Base-by-base conservation (phyloP, 1,140 invertebrate genomes). In the Caenorhabditis tropicalis region DNA sequence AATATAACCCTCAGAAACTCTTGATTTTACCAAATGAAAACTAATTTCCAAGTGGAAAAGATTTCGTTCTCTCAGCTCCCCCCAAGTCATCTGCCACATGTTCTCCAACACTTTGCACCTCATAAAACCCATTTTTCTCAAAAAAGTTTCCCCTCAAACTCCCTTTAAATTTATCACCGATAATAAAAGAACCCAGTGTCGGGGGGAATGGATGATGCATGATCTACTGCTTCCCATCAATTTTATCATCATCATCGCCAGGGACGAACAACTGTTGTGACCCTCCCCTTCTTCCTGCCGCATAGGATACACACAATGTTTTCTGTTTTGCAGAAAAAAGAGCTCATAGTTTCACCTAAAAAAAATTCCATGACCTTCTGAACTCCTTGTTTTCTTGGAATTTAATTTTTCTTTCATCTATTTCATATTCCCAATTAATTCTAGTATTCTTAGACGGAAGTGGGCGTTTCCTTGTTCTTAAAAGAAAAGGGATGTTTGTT, bases 221-320 rank as follows among this genome's bases (percentile, higher is more conserved):
- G 58, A 65, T 65, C 58, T 65, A 65, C 58, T 33, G 58, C 58
- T 33, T n/a, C 58, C 29, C 58, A 65, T 65, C 31, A 33, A 33
- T 65, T 65, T 19, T 65, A 16, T 33, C 58, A 65, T 56, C 31
- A 6, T 19, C 15, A 16, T 16, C 19, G 6, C 24, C 9, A 10
- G 53, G 21, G 24, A 65, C 7, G 19, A 65, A 65, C 58, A 65
- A 65, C 58, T 65, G 58, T 65, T 65, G 58, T 65, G 58, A 65
- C 58, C 58, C 31, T 19, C 58, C 19, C n/a, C 10, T 1, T 36
- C 16, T 5, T n/a, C 6, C 5, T n/a, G n/a, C n/a, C 15, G n/a
- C 12, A 24, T 27, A 56, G 53, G 53, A 56, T 56, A 56, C 53
- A n/a, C n/a, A 56, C 53, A 56, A 19, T 51, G 48, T 51, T 51